These are phyloP conservation scores for Chascanopsetta lugubris DNA, from an alignment of 2,113 vertebrate species.

Conservation along the genomic window DNA sequence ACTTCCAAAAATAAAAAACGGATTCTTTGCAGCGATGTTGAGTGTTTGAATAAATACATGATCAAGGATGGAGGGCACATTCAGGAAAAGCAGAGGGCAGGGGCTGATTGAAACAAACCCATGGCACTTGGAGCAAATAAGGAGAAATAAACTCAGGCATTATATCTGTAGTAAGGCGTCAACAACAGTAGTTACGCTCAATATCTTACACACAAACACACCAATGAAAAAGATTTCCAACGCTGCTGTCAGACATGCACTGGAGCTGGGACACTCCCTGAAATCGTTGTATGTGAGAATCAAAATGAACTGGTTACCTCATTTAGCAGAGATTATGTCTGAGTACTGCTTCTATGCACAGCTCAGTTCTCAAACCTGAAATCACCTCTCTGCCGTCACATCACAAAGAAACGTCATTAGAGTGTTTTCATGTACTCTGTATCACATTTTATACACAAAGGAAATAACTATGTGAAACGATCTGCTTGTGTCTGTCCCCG, in stretches of 20 bases:
- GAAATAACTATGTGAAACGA: conserved; percentile 6
- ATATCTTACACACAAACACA: not conserved
- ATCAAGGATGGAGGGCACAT: conserved; percentile 10
- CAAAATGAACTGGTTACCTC: too few species aligned
- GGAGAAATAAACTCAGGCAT: conserved; percentile 37
- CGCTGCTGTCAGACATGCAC: conserved; percentile 7
- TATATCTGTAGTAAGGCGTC: conserved; percentile 50
- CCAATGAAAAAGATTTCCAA: not conserved
- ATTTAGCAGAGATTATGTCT: too few species aligned
- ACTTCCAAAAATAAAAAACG: not conserved
- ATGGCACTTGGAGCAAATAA: conserved; percentile 45
- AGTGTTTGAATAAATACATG: conserved; percentile 1
- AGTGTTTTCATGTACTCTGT: not conserved
- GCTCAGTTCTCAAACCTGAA: conserved; percentile 13
- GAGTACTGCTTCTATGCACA: too few species aligned
- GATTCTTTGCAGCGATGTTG: not conserved
- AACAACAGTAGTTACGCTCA: conserved; percentile 14
- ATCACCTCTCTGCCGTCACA: conserved; percentile 2
- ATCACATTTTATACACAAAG: not conserved
- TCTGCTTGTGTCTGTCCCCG: conserved; percentile 5
- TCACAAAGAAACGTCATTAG: conserved; percentile 3
- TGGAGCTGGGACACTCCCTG: too few species aligned
- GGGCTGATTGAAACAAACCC: conserved; percentile 26
- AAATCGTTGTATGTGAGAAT: too few species aligned
- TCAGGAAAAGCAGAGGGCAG: not conserved